Conservation (phyloP, 2,113 vertebrate genomes). For the Gulo gulo region DNA sequence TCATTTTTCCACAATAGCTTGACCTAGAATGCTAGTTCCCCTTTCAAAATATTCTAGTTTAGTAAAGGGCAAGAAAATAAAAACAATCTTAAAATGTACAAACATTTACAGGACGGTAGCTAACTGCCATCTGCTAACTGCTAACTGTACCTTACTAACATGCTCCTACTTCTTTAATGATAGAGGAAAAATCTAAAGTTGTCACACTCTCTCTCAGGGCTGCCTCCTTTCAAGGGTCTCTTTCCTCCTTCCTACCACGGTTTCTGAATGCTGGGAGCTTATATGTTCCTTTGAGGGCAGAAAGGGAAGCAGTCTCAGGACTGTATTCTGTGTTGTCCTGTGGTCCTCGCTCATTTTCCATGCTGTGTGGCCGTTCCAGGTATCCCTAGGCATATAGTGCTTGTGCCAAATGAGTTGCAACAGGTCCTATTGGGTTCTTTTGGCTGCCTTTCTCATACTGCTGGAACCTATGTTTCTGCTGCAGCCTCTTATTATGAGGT, state of each 20-base stretch:
- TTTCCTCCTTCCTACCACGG: background rate
- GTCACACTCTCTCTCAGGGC: background rate
- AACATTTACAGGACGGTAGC: background rate
- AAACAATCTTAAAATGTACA: background rate
- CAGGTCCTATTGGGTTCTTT: background rate
- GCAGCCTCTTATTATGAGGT: background rate
- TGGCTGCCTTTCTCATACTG: background rate
- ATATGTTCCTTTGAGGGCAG: background rate
- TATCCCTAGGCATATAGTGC: background rate
- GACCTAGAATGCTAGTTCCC: background rate
- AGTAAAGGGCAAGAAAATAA: background rate
- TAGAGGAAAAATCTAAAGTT: background rate
- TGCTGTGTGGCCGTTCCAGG: background rate
- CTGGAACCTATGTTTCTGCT: background rate
- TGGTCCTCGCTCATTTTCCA: background rate
- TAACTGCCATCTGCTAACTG: background rate
- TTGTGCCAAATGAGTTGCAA: background rate
- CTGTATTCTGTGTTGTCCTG: background rate
- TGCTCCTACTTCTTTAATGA: background rate
- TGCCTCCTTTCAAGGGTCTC: background rate
- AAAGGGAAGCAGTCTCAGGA: background rate
- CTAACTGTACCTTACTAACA: background rate
- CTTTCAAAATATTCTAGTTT: constrained; percentile 7
- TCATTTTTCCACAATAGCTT: background rate
- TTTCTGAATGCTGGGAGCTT: background rate